Percentiles rank a stretch among this genome's conserved stretches.
phyloP scores from a whole-genome alignment of 2,888 invertebrate genomes.

The Xylota segnis region DNA sequence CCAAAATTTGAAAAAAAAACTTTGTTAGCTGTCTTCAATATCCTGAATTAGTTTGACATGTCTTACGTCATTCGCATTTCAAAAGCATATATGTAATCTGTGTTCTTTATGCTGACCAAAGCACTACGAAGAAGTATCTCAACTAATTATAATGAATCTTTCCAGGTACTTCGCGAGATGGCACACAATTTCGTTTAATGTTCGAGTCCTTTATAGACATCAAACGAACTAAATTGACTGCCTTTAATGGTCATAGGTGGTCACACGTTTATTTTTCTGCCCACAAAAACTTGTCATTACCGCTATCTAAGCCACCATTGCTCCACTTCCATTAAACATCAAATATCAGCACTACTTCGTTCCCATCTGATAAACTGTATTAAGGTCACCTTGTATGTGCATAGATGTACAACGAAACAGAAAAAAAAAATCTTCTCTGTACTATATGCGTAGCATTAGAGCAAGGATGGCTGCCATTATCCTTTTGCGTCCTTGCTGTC shows the following conservation, averaged over 20 bases:
- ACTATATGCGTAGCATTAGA: constrained; percentile 32
- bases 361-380: constrained; percentile 65
- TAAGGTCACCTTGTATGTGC: constrained; percentile 52
- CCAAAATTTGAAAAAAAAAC: too few relatives aligned
- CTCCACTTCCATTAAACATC: constrained; percentile 48
- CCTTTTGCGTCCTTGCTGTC: constrained; percentile 44
- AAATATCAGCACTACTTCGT: constrained; percentile 40
- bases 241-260: background rate
- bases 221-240: background rate
- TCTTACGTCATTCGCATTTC: too few relatives aligned
- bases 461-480: constrained; percentile 45
- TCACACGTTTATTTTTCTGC: background rate
- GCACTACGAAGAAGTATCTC: too few relatives aligned
- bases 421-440: constrained; percentile 32
- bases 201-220: background rate
- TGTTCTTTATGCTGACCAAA: too few relatives aligned
- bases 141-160: too few relatives aligned
- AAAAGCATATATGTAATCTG: too few relatives aligned
- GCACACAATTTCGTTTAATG: too few relatives aligned
- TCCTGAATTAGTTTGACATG: too few relatives aligned
- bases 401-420: background rate
- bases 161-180: too few relatives aligned
- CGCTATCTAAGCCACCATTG: constrained; percentile 32
- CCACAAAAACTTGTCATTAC: constrained; percentile 15
- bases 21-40: too few relatives aligned